Percentiles rank a stretch among this genome's conserved stretches.
phyloP scores from a whole-genome alignment of 2,797 vertebrate species.

The Notolepis coatsorum region DNA sequence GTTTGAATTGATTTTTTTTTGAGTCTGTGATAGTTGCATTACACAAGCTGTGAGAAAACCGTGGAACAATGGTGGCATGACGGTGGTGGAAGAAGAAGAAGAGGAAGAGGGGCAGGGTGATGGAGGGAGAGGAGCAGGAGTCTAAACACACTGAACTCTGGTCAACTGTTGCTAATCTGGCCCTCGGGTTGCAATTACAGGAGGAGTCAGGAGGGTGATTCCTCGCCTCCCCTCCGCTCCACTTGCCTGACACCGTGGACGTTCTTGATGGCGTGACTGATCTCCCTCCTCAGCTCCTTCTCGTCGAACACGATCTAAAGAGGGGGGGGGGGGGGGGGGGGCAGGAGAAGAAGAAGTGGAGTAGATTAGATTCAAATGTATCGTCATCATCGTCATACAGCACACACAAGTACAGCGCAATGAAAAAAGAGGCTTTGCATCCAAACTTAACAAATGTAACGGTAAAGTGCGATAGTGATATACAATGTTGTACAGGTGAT shows the following conservation, averaged over 20 bases:
- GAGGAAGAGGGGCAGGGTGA: too few relatives aligned
- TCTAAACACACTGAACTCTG: too few relatives aligned
- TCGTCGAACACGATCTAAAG: conserved; percentile 99
- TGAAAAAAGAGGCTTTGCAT: too few relatives aligned
- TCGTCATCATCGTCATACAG: not conserved
- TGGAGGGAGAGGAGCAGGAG: too few relatives aligned
- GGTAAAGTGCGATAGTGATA: too few relatives aligned
- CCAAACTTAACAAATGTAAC: too few relatives aligned
- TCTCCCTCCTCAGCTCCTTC: conserved; percentile 93
- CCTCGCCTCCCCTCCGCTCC: conserved; percentile 6
- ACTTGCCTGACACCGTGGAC: conserved; percentile 97
- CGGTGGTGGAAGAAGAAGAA: conserved; percentile 15
- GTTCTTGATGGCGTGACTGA: conserved; percentile 98
- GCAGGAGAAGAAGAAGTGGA: not conserved
- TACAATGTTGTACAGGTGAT: too few relatives aligned
- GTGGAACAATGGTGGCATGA: too few relatives aligned
- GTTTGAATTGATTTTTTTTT: conserved; percentile 13
- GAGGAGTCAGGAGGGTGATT: conserved; percentile 1
- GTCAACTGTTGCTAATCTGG: too few relatives aligned
- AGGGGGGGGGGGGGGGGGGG: conserved; percentile 1
- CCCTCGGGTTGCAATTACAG: too few relatives aligned
- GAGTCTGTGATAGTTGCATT: conserved; percentile 18
- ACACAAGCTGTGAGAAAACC: not conserved
- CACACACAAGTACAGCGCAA: not conserved
- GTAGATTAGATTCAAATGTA: too few relatives aligned